A percentile compares a stretch with the other conserved stretches of the same genome.
Conservation (phyloP, 2,888 invertebrate genomes). For the Fragum sueziense region DNA sequence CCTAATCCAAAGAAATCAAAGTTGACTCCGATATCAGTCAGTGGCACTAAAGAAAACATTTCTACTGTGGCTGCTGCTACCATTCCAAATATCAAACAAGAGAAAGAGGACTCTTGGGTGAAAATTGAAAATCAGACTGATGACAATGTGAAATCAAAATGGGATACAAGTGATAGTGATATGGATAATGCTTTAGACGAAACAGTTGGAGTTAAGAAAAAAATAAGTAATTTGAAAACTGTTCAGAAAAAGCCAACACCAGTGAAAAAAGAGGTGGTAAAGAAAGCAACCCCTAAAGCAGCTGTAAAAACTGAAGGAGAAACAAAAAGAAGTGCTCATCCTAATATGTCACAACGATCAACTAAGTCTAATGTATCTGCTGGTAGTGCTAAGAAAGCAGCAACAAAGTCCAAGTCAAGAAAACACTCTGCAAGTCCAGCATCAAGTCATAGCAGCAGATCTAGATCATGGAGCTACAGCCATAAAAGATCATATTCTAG, state of each 20-base stretch:
- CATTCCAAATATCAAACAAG: slow-evolving; percentile 33
- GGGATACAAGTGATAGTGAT: slow-evolving; percentile 80
- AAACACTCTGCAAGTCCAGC: slow-evolving; percentile 45
- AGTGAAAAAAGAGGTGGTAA: slow-evolving; percentile 48
- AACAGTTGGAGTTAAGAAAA: slow-evolving; percentile 48
- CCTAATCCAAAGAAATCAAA: slow-evolving; percentile 60
- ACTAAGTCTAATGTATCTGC: slow-evolving; percentile 48
- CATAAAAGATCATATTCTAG: slow-evolving; percentile 58
- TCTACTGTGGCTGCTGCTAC: slow-evolving; percentile 7
- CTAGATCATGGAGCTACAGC: slow-evolving; percentile 51
- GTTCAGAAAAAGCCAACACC: slow-evolving; percentile 21
- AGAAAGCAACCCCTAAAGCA: slow-evolving; percentile 45
- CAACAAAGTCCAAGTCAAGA: slow-evolving; percentile 34
- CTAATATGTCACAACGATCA: slow-evolving; percentile 47
- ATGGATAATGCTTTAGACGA: slow-evolving; percentile 65
- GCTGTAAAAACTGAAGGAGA: slow-evolving; percentile 38
- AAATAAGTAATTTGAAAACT: slow-evolving; percentile 5
- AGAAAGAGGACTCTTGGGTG: slow-evolving; percentile 74
- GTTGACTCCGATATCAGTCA: slow-evolving; percentile 48
- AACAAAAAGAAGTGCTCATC: slow-evolving; percentile 36
- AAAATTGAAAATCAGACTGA: slow-evolving; percentile 72
- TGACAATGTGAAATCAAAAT: slow-evolving; percentile 74
- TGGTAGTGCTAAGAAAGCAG: slow-evolving; percentile 43
- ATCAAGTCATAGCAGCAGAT: slow-evolving; percentile 59
- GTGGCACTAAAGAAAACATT: slow-evolving; percentile 44